Evolutionary conservation across 2,797 vertebrate species (phyloP).

Genomic region (Acanthopagrus latus): DNA sequence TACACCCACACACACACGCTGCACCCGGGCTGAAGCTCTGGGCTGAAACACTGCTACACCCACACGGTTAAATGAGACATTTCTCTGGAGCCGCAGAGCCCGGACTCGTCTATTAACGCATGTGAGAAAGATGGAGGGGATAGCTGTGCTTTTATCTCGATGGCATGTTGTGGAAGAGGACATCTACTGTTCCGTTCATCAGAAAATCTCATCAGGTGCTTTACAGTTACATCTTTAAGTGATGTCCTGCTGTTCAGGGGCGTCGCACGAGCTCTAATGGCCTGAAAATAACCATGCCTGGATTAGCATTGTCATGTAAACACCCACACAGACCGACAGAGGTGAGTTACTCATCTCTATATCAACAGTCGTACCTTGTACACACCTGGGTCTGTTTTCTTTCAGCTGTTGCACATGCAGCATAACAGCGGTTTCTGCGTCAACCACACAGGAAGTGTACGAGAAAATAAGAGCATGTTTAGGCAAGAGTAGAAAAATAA

Average conservation of each 20-base stretch:
- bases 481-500: neutral
- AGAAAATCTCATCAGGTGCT: constrained; percentile 5
- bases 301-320: constrained; percentile 8
- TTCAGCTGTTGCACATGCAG: neutral
- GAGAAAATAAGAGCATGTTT: neutral
- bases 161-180: constrained; percentile 1
- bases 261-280: neutral
- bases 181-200: neutral
- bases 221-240: constrained; percentile 5
- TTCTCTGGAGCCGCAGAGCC: constrained; percentile 41
- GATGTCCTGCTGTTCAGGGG: neutral
- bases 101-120: constrained; percentile 11
- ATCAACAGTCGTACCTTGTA: constrained; percentile 1
- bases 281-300: constrained; percentile 3
- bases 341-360: constrained; percentile 14
- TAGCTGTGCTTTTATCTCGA: constrained; percentile 19
- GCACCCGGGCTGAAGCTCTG: constrained; percentile 48
- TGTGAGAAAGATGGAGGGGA: constrained; percentile 18
- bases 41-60: constrained; percentile 63
- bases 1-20: constrained; percentile 59
- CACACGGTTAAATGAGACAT: constrained; percentile 59
- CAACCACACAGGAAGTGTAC: constrained; percentile 20
- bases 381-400: neutral
- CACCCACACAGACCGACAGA: neutral
- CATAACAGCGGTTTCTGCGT: constrained; percentile 5